Percentiles rank a stretch among this genome's conserved stretches.
Conservation (phyloP, 2,888 invertebrate species). For the Hydroisotoma schaefferi region DNA sequence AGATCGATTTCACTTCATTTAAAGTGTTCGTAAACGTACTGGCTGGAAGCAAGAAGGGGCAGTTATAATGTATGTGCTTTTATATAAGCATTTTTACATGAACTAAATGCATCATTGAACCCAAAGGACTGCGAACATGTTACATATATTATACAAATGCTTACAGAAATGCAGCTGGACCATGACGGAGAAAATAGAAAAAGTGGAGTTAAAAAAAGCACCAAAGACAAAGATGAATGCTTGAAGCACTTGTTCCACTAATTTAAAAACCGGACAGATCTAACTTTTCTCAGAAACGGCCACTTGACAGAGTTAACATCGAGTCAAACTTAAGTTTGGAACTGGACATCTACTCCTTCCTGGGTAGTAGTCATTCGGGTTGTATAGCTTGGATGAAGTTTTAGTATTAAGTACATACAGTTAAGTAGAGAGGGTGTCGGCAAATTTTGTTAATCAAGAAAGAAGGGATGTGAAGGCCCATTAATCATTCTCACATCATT, state of each 20-base stretch:
- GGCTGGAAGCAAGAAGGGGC: too few species aligned
- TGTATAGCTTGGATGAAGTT: too few species aligned
- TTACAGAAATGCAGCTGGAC: neutral
- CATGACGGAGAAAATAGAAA: neutral
- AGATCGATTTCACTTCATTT: too few species aligned
- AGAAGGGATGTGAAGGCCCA: constrained; percentile 27
- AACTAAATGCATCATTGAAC: neutral
- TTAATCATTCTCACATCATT: constrained; percentile 40
- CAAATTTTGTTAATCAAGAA: constrained; percentile 14
- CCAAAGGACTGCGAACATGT: too few species aligned
- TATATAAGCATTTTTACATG: neutral
- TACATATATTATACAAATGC: too few species aligned
- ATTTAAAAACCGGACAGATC: constrained; percentile 2
- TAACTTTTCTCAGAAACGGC: neutral
- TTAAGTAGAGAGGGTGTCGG: constrained; percentile 6
- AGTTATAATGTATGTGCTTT: too few species aligned
- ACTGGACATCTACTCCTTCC: neutral
- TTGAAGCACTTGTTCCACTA: constrained; percentile 3
- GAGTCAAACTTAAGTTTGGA: too few species aligned
- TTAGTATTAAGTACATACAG: neutral
- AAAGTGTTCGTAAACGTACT: too few species aligned
- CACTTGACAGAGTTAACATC: neutral
- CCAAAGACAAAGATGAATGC: constrained; percentile 3
- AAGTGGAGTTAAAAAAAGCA: neutral
- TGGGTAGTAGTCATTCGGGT: too few species aligned